Evolutionary conservation across 2,888 invertebrate species (phyloP).

Genomic region (Aricia artaxerxes): DNA sequence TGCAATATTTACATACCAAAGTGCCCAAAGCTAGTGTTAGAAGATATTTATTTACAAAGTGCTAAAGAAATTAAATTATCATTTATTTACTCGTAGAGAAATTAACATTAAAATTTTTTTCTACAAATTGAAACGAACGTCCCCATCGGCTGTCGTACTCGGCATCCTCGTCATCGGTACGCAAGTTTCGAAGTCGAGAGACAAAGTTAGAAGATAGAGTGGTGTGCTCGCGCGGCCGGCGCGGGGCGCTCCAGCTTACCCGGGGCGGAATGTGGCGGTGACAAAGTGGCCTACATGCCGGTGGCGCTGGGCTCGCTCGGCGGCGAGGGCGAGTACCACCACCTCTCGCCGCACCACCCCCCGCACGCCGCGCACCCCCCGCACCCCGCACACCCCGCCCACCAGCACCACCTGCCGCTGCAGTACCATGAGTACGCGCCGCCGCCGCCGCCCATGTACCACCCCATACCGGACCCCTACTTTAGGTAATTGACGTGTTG

Average conservation of each 20-base stretch:
- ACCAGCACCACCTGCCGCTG: conserved; percentile 55
- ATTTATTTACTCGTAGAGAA: conserved; percentile 18
- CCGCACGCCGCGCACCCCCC: conserved; percentile 61
- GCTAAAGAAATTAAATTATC: conserved; percentile 32
- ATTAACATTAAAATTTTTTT: background rate
- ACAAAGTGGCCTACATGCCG: conserved; percentile 84
- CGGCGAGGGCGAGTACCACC: conserved; percentile 82
- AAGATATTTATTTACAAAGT: conserved; percentile 41
- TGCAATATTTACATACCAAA: conserved; percentile 54
- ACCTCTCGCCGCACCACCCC: conserved; percentile 73
- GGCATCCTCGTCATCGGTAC: background rate
- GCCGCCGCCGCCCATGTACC: conserved; percentile 68
- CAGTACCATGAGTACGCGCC: conserved; percentile 81
- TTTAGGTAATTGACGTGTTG: conserved; percentile 60
- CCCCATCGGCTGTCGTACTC: background rate
- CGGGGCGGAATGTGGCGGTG: conserved; percentile 75
- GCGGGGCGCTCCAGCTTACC: background rate
- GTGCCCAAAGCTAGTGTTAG: conserved; percentile 55
- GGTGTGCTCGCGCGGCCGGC: background rate
- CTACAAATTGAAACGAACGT: conserved; percentile 20
- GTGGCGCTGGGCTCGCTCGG: conserved; percentile 83
- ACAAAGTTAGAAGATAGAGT: background rate
- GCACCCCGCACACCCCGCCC: conserved; percentile 64
- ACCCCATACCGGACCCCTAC: conserved; percentile 69
- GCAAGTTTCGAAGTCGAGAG: background rate